phyloP scores from a whole-genome alignment of 2,113 vertebrate genomes.

The Gila orcuttii region DNA sequence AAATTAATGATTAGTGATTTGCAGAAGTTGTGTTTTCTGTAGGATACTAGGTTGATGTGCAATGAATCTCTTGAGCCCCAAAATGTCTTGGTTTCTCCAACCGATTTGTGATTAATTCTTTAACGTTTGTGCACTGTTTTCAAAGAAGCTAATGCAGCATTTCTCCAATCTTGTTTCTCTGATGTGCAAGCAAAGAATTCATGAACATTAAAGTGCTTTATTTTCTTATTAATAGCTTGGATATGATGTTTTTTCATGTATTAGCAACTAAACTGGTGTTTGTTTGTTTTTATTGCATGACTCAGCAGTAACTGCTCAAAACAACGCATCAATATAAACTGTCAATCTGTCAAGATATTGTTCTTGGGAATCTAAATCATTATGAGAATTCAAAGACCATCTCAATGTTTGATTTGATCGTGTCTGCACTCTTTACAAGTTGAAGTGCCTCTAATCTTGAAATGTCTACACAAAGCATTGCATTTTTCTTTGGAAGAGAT shows the following conservation, averaged over 20 bases:
- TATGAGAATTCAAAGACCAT: not conserved
- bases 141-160: conserved; percentile 11
- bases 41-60: conserved; percentile 30
- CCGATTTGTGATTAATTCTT: conserved; percentile 6
- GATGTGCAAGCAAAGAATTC: conserved; percentile 64
- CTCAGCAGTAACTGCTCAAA: not conserved
- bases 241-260: conserved; percentile 32
- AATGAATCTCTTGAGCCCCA: not conserved
- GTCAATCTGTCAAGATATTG: not conserved
- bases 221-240: conserved; percentile 69
- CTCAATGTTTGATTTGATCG: not conserved
- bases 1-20: not conserved
- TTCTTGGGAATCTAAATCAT: not conserved
- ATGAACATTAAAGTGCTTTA: conserved; percentile 77
- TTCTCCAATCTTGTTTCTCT: conserved; percentile 35
- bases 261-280: not conserved
- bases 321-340: not conserved
- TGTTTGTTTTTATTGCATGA: not conserved
- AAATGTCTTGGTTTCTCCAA: not conserved
- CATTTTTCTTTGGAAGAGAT: not conserved
- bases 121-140: not conserved
- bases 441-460: not conserved
- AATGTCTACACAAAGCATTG: not conserved
- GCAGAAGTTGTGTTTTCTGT: conserved; percentile 8
- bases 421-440: not conserved